Conservation (phyloP, 2,888 invertebrate genomes). For the Sesia bembeciformis region DNA sequence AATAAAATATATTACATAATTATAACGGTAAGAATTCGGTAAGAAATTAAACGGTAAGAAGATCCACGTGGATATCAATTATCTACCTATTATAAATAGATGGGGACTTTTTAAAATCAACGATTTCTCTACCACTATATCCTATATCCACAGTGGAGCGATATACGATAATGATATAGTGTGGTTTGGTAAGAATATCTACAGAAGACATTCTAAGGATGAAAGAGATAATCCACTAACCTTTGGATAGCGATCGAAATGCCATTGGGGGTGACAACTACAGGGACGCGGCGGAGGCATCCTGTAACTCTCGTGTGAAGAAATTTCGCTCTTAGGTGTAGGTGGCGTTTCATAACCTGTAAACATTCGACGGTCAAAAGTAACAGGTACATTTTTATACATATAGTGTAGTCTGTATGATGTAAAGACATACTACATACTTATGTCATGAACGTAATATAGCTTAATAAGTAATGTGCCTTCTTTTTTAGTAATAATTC, state of each 20-base stretch:
- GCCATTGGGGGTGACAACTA: constrained; percentile 35
- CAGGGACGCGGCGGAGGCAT: constrained; percentile 46
- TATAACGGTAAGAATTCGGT: no score
- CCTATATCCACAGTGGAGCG: background rate
- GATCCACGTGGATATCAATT: no score
- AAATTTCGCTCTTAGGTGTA: constrained; percentile 39
- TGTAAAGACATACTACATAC: no score
- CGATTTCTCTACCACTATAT: no score
- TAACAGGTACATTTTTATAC: background rate
- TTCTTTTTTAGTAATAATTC: no score
- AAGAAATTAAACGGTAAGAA: no score
- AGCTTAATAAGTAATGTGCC: no score
- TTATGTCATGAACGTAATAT: no score
- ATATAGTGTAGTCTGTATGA: background rate
- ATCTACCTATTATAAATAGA: background rate
- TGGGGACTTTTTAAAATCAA: no score
- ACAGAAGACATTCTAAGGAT: no score
- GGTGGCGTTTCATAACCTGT: constrained; percentile 52
- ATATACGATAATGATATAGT: no score
- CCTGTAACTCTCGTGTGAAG: constrained; percentile 52
- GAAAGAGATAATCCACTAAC: constrained; percentile 14
- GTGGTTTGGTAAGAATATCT: no score
- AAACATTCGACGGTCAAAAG: background rate
- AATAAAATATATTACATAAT: background rate
- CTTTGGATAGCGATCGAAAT: constrained; percentile 56